phyloP scores from a whole-genome alignment of 2,797 vertebrate species.

The Takifugu ocellatus region DNA sequence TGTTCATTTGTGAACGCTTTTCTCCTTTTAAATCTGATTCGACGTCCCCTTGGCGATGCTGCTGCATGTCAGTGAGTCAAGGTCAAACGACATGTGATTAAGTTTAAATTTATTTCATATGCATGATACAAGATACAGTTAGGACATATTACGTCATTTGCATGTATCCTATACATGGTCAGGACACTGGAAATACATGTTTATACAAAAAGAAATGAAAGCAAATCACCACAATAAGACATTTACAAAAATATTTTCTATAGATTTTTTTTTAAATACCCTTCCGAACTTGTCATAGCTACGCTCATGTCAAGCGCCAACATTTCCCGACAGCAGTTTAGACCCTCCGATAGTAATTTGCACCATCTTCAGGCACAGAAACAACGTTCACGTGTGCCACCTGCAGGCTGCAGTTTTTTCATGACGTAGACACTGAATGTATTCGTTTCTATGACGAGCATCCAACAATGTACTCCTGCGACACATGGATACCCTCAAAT shows the following conservation, averaged over 20 bases:
- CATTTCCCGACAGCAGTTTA: conserved; percentile 7
- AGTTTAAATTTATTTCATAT: conserved; percentile 72
- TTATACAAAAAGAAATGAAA: conserved; percentile 58
- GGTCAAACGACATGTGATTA: conserved; percentile 47
- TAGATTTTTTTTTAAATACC: conserved; percentile 19
- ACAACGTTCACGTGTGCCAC: conserved; percentile 6
- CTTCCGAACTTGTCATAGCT: conserved; percentile 27
- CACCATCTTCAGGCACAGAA: conserved; percentile 13
- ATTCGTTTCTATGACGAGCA: too few relatives aligned
- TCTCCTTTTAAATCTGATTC: too few relatives aligned
- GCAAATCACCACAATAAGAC: conserved; percentile 26
- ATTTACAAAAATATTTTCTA: conserved; percentile 31
- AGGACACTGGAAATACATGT: conserved; percentile 57
- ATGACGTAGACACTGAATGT: background rate
- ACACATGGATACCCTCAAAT: too few relatives aligned
- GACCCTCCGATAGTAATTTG: background rate
- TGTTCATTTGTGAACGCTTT: background rate
- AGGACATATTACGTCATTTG: conserved; percentile 54
- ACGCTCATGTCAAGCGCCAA: conserved; percentile 19
- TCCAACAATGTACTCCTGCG: too few relatives aligned
- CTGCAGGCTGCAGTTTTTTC: conserved; percentile 20
- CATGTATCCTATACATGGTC: conserved; percentile 54
- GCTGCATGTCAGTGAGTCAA: conserved; percentile 44
- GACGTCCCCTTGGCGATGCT: background rate
- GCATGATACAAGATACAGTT: conserved; percentile 67